Evolutionary conservation across 2,113 vertebrate species (phyloP), one percentile per base, ranked within the genome.

Genomic region (Gavialis gangeticus): DNA sequence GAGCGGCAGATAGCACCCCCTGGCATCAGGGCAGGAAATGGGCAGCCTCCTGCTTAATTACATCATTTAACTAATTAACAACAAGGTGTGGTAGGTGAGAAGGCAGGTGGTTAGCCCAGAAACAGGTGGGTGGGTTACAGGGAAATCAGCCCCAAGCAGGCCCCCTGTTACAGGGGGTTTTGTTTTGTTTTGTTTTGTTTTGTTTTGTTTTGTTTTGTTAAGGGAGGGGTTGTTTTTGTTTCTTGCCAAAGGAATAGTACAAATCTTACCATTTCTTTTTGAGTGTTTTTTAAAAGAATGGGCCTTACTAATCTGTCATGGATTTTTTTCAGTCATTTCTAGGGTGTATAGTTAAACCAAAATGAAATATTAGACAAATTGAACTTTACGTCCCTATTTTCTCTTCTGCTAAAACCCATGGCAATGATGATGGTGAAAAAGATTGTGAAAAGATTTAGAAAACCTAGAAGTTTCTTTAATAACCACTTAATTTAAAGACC

Each of bases 401-500:
- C 34, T 76, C 54, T 92, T 85, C 71, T 85, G 12, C 60, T 77
- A 46, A 24, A 0, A 0, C 34, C 58, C 84, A 62, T 46, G 37
- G 37, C 37, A 46, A 46, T 85, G 75, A 55, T 81, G 19, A 84
- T 82, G 75, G 63, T 79, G 46, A 30, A 78, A 56, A 25, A 81
- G 66, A 82, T 76, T 46, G 37, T 6, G 37, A 62, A 75, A 55
- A 78, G 60, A 80, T 83, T 69, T 46, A 46, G 60, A 93, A 63
- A 46, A 85, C 63, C 60, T 71, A 59, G 79, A 82, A 60, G 18
- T 77, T 89, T 91, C 22, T 82, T 58, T 87, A 60, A 54, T 82
- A 87, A 85, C 76, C 67, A 83, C 88, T 92, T 82, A 64, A 91
- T 89, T 89, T 94, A 87, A 82, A 76, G 83, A 91, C 25, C 57